Evolutionary conservation across 1,140 invertebrate genomes (phyloP).

Genomic region (Ditylenchus dipsaci): DNA sequence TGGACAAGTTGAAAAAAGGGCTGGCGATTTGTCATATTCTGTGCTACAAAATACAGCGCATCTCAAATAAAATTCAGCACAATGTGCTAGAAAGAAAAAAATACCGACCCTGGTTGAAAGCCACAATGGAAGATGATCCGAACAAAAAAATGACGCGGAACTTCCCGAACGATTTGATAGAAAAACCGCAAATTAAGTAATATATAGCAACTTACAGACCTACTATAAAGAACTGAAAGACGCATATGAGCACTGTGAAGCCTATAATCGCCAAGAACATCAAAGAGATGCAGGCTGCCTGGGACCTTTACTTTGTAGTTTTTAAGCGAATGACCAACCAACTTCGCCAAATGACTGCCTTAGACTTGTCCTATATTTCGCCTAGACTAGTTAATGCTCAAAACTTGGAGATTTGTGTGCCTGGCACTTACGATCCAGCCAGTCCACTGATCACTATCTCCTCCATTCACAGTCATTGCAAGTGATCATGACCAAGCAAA

Average conservation of each 20-base stretch:
- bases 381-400: constrained; percentile 80
- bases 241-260: constrained; percentile 85
- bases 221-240: constrained; percentile 88
- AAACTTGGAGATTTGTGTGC: constrained; percentile 86
- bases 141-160: no score
- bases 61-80: no score
- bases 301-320: constrained; percentile 93
- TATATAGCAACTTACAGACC: constrained; percentile 60
- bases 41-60: no score
- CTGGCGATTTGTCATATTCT: no score
- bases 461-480: constrained; percentile 75
- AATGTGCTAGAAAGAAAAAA: no score
- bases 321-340: constrained; percentile 89
- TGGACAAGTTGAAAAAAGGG: no score
- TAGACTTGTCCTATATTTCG: constrained; percentile 89
- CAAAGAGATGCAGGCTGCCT: constrained; percentile 84
- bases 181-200: no score
- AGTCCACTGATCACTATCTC: constrained; percentile 76
- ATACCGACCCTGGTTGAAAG: no score
- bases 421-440: constrained; percentile 76
- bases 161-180: no score
- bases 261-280: constrained; percentile 75
- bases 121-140: no score
- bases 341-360: constrained; percentile 69
- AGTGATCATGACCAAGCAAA: constrained; percentile 95